These are phyloP conservation scores for Saimiri boliviensis DNA, from an alignment of 2,113 vertebrate species.

Conservation along the genomic window DNA sequence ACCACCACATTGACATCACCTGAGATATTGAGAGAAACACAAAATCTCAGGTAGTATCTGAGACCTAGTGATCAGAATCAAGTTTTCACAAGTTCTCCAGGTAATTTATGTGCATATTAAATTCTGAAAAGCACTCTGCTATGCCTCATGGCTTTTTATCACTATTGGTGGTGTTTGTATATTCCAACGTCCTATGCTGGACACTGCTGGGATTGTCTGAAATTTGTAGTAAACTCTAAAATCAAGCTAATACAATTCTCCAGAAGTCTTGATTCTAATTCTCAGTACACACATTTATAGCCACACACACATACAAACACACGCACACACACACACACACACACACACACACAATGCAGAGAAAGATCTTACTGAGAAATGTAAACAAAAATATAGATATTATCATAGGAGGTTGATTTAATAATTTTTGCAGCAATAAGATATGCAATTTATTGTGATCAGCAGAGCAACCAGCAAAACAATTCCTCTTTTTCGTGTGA, in stretches of 20 bases:
- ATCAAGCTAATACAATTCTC: not conserved
- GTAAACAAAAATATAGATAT: not conserved
- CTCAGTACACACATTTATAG: not conserved
- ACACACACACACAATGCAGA: not conserved
- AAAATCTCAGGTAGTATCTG: not conserved
- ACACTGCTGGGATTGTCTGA: not conserved
- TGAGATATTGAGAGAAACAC: not conserved
- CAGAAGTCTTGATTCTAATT: not conserved
- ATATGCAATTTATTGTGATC: not conserved
- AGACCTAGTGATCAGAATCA: not conserved
- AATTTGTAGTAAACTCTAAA: not conserved
- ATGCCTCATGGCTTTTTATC: not conserved
- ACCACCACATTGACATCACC: rapidly evolving
- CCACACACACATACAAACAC: not conserved
- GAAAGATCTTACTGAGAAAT: not conserved
- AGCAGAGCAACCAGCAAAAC: not conserved
- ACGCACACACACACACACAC: not conserved
- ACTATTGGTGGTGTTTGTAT: not conserved
- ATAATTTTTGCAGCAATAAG: not conserved
- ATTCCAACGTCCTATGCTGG: not conserved
- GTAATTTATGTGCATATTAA: not conserved
- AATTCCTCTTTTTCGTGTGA: not conserved
- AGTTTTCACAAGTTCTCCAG: not conserved
- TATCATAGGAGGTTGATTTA: not conserved
- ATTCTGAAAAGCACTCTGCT: not conserved